Conservation (phyloP, 2,888 invertebrate species). For the Fragum fragum region DNA sequence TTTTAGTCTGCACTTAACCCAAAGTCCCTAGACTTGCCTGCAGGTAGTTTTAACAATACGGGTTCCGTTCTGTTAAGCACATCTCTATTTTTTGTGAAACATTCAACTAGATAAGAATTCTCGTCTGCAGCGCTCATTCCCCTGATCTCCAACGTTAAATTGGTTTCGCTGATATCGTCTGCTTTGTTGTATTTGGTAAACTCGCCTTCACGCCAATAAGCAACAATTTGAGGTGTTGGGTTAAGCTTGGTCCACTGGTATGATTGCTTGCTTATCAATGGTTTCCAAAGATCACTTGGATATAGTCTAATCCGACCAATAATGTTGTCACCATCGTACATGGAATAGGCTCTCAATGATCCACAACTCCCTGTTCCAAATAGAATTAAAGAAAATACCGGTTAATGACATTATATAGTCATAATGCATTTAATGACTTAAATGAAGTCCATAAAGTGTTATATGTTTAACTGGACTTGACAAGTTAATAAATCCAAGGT, state of each 20-base stretch:
- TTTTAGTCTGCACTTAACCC: too few species aligned
- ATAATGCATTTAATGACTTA: too few species aligned
- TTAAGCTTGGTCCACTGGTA: background rate
- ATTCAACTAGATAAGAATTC: background rate
- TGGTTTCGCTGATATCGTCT: background rate
- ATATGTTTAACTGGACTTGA: too few species aligned
- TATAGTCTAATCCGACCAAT: slow-evolving; percentile 9
- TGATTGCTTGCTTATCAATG: background rate
- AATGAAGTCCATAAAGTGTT: too few species aligned
- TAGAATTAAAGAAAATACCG: too few species aligned
- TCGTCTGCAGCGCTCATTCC: background rate
- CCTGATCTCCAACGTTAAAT: background rate
- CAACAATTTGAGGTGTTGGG: background rate
- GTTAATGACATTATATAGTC: too few species aligned
- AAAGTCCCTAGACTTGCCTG: slow-evolving; percentile 6
- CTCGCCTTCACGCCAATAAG: background rate
- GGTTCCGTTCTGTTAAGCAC: background rate
- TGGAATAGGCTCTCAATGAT: background rate
- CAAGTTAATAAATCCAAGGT: too few species aligned
- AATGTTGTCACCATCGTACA: background rate
- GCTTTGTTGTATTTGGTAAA: background rate
- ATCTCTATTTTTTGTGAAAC: background rate
- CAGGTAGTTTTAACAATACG: background rate
- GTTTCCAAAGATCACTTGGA: background rate
- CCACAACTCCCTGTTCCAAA: background rate